A percentile compares a stretch with the other conserved stretches of the same genome.
Evolutionary conservation across 2,113 vertebrate species (phyloP).

Genomic region (Casuarius casuarius): DNA sequence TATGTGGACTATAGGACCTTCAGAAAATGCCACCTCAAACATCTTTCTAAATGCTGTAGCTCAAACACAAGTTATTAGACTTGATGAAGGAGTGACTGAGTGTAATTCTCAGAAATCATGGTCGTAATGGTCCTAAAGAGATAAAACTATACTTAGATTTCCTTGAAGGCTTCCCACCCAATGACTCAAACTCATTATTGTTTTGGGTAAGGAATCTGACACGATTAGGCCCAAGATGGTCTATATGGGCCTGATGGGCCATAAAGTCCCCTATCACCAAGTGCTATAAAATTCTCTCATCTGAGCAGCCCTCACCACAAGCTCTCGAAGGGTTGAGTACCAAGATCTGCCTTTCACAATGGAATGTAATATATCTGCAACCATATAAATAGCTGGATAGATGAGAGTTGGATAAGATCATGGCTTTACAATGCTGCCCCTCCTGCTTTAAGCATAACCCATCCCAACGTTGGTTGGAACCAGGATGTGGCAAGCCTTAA

Average conservation of each 20-base stretch:
- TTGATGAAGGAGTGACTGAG: background rate
- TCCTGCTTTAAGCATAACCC: slow-evolving; percentile 53
- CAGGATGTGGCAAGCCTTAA: slow-evolving; percentile 62
- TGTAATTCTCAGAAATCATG: background rate
- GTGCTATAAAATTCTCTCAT: slow-evolving; percentile 56
- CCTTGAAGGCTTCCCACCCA: slow-evolving; percentile 44
- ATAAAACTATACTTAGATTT: background rate
- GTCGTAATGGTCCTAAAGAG: background rate
- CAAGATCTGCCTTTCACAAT: slow-evolving; percentile 27
- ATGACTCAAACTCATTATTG: slow-evolving; percentile 47
- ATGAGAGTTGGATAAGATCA: slow-evolving; percentile 60
- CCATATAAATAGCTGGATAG: slow-evolving; percentile 49
- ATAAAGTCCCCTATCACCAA: slow-evolving; percentile 47
- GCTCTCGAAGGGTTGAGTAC: slow-evolving; percentile 37
- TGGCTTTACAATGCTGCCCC: slow-evolving; percentile 63
- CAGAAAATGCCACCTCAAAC: background rate
- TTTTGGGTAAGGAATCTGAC: slow-evolving; percentile 43
- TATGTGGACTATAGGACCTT: background rate
- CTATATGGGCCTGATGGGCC: background rate
- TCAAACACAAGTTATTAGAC: background rate
- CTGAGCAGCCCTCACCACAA: slow-evolving; percentile 7
- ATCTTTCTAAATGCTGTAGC: background rate
- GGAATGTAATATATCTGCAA: slow-evolving; percentile 47
- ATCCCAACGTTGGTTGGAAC: slow-evolving; percentile 28
- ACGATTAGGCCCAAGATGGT: slow-evolving; percentile 23